Base-by-base conservation (phyloP, 2,888 invertebrate genomes). In the Heliothis peltigera region DNA sequence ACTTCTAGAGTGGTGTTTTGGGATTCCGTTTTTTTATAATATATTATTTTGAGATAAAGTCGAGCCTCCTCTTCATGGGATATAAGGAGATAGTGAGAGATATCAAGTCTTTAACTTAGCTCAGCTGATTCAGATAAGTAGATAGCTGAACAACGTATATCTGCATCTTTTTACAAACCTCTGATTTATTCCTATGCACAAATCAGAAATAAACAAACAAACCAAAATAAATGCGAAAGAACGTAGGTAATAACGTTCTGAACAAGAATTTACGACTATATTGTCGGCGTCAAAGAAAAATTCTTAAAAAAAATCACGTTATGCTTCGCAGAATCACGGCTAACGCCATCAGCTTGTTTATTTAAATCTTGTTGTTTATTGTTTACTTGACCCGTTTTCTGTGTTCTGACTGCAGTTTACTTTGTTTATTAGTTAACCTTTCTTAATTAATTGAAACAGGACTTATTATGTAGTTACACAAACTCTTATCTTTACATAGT, bases 171-270 rank as follows among this genome's bases (percentile, higher is more conserved):
- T 25, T 25, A 10, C 10, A 28, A 19, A n/a, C n/a, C n/a, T n/a
- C 18, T 44, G 18, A 46, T 22, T 21, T 6, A 6, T 17, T 42
- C 0, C 35, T 61, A 46, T 35, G 15, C 19, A 28, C 17, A 47
- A 53, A 64, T 10, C 39, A 42, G 52, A 56, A 10, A 28, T 10
- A 63, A 42, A 57, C 42, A 47, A 70, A 56, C n/a, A 56, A 46
- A 51, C 39, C 25, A 28, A 66, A 55, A 71, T 72, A 42, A 61
- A 21, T n/a, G n/a, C n/a, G n/a, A n/a, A n/a, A n/a, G n/a, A n/a
- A n/a, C n/a, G n/a, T n/a, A 51, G 51, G 22, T 65, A 35, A 61
- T 35, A 25, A 5, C 49, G 32, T 8, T 21, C 55, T 21, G 21
- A 25, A 39, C 8, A 51, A 15, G 32, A 59, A 53, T 49, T 71